Base-by-base conservation (phyloP, 2,113 vertebrate genomes). In the Dicaeum eximium region DNA sequence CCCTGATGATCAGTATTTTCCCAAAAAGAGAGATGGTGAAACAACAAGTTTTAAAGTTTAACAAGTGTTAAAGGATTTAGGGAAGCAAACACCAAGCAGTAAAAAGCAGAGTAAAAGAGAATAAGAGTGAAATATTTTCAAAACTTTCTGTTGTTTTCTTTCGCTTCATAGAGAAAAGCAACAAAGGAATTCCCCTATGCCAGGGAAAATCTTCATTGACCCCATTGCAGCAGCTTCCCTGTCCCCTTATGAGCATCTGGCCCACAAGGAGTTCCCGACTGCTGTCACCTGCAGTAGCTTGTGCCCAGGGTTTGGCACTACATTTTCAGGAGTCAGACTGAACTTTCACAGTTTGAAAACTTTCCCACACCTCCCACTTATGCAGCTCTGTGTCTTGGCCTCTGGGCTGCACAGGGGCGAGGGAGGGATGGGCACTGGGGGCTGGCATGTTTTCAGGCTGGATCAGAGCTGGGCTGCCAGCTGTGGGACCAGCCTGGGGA, bases 311-410 rank as follows among this genome's bases (percentile, higher is more conserved):
- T n/a, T 72, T 44, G 24, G 22, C 38, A 45, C 33, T 18, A 33
- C 57, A 9, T 5, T 33, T 51, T 69, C 24, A 33, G 1, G 1
- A 51, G 42, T 24, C 57, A 79, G 27, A 24, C 38, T 75, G 38
- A 48, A 56, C 40, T 74, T 71, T 44, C n/a, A 53, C 7, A 21
- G 12, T 27, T 44, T 37, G 17, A 40, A 48, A 78, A 42, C 25
- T 42, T 75, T 25, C 79, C 50, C 53, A n/a, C 17, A 30, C 2
- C 6, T 88, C 60, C 9, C 62, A 47, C 11, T 20, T 14, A 10
- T 0, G 4, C 5, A 45, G 8, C 4, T 24, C 45, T 73, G 27
- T n/a, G 4, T 0, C 44, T 89, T 7, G n/a, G 50, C 21, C 2
- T 0, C 21, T 15, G 78, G n/a, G 13, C 37, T 66, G 45, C 37